These are phyloP conservation scores for Hirundichthys speculiger DNA, from an alignment of 2,113 vertebrate species.

Conservation along the genomic window DNA sequence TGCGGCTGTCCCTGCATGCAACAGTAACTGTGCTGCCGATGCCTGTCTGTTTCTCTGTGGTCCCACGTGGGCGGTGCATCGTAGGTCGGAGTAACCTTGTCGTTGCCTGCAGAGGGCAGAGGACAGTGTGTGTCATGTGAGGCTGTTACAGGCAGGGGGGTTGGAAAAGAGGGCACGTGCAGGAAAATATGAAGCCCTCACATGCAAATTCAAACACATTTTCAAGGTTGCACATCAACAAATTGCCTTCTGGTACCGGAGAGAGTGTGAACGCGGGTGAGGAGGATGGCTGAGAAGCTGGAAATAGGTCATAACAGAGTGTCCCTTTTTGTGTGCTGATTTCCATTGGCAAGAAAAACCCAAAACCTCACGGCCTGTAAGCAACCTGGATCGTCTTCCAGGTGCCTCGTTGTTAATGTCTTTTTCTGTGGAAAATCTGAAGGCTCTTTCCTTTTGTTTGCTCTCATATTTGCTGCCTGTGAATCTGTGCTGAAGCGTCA, in stretches of 20 bases:
- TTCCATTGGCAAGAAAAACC: constrained; percentile 8
- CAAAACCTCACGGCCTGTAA: background rate
- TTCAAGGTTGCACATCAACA: constrained; percentile 3
- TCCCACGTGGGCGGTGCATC: constrained; percentile 35
- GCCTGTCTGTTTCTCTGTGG: constrained; percentile 12
- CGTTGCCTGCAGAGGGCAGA: constrained; percentile 48
- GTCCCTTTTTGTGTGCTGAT: constrained; percentile 28
- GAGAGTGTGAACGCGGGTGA: no score
- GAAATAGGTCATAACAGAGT: constrained; percentile 35
- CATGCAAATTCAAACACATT: constrained; percentile 12
- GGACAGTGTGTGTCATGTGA: constrained; percentile 17
- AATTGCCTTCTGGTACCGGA: background rate
- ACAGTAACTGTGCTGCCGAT: background rate
- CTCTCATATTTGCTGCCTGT: background rate
- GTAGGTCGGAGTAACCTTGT: constrained; percentile 70
- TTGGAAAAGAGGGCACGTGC: constrained; percentile 6
- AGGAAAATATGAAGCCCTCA: constrained; percentile 3
- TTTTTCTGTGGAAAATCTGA: background rate
- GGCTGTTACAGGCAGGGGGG: background rate
- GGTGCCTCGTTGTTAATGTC: constrained; percentile 12
- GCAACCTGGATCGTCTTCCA: background rate
- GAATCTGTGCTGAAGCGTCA: background rate
- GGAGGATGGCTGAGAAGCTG: background rate
- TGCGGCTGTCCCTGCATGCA: background rate
- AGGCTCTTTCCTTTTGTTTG: constrained; percentile 7